These are phyloP conservation scores for Xestia xanthographa DNA, from an alignment of 2,888 invertebrate genomes.

Conservation along the genomic window DNA sequence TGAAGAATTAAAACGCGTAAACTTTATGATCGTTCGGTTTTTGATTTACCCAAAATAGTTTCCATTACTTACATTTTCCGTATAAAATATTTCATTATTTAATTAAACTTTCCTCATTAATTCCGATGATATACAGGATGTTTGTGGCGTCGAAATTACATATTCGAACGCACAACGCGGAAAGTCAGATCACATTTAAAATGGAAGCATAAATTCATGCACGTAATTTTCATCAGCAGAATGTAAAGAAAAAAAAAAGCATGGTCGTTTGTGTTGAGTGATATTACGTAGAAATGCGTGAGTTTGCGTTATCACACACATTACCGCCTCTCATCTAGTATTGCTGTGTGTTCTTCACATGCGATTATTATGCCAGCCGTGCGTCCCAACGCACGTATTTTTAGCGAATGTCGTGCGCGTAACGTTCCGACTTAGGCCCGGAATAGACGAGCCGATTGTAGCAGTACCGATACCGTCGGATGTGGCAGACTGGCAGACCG, in stretches of 20 bases:
- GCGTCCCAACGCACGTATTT: constrained; percentile 66
- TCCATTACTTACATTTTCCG: constrained; percentile 1
- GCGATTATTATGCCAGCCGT: constrained; percentile 68
- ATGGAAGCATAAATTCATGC: not conserved
- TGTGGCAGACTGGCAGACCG: constrained; percentile 41
- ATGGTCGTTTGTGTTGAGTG: constrained; percentile 30
- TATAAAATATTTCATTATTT: not conserved
- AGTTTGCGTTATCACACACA: constrained; percentile 53
- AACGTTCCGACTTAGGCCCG: constrained; percentile 52
- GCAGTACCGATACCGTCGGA: constrained; percentile 38
- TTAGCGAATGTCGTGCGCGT: constrained; percentile 67
- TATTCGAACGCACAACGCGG: not conserved
- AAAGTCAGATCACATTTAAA: not conserved
- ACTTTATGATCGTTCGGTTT: constrained; percentile 28
- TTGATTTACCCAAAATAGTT: constrained; percentile 30
- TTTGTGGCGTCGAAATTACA: not conserved
- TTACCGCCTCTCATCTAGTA: constrained; percentile 57
- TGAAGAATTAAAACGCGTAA: constrained; percentile 36
- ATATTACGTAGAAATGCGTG: constrained; percentile 48
- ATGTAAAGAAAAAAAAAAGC: constrained; percentile 10
- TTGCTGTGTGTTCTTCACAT: constrained; percentile 47
- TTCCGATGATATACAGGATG: not conserved
- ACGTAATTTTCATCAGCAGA: not conserved
- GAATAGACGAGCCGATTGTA: constrained; percentile 55
- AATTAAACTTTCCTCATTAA: constrained; percentile 6